These are phyloP conservation scores for Rhabdomys pumilio DNA, from an alignment of 2,797 vertebrate genomes.

Conservation along the genomic window DNA sequence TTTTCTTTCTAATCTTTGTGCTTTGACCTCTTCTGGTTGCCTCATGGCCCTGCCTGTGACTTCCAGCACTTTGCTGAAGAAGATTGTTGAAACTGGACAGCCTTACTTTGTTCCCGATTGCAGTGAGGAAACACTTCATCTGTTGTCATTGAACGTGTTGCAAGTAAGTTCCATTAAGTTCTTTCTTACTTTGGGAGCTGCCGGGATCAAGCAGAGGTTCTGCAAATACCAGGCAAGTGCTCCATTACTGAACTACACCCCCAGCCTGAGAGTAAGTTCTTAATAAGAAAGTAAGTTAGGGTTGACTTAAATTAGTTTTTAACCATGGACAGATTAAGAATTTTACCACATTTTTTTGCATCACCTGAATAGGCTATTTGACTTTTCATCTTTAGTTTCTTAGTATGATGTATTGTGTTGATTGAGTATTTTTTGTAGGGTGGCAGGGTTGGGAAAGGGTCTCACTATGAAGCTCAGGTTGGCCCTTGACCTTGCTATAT, in stretches of 20 bases:
- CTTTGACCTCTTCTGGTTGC: background rate
- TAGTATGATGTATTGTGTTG: background rate
- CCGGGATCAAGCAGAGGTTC: background rate
- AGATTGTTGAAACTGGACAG: background rate
- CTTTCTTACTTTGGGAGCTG: background rate
- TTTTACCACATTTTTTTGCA: background rate
- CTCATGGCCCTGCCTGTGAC: background rate
- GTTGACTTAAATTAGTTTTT: background rate
- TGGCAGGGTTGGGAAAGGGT: background rate
- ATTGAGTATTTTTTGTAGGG: background rate
- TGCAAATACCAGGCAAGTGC: background rate
- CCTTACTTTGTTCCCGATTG: background rate
- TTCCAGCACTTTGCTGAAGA: background rate
- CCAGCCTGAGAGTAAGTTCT: background rate
- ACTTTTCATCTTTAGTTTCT: constrained; percentile 32
- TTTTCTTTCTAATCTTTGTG: background rate
- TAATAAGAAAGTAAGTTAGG: background rate
- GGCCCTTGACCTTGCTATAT: background rate
- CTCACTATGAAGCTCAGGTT: background rate
- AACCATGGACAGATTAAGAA: background rate
- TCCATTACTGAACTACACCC: background rate
- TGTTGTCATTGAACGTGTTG: background rate
- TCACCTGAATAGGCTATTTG: background rate
- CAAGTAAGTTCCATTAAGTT: background rate
- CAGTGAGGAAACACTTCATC: background rate